Percentiles rank a stretch among this genome's conserved stretches.
Conservation (phyloP, 2,113 vertebrate species). For the Oryctolagus cuniculus region mOryCun1.1 NC_091435.1:69308501-69309000, state of each 20-base stretch:
- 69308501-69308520: not conserved
- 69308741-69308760: not conserved
- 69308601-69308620: not conserved
- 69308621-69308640: not conserved
- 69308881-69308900: conserved; percentile 90
- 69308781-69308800: conserved; percentile 89
- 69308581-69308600: not conserved
- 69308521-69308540: not conserved
- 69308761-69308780: conserved; percentile 69
- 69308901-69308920: conserved; percentile 55
- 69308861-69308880: conserved; percentile 88
- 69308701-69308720: not conserved
- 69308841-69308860: conserved; percentile 87
- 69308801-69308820: conserved; percentile 90
- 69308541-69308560: not conserved
- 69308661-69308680: not conserved
- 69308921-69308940: not conserved
- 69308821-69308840: conserved; percentile 90
- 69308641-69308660: not conserved
- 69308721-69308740: not conserved
- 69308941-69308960: not conserved
- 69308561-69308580: not conserved
- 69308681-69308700: rapidly evolving
- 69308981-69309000: not conserved
- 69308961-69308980: not conserved